Conservation (phyloP, 2,888 invertebrate genomes). For the Petrophora chlorosata region DNA sequence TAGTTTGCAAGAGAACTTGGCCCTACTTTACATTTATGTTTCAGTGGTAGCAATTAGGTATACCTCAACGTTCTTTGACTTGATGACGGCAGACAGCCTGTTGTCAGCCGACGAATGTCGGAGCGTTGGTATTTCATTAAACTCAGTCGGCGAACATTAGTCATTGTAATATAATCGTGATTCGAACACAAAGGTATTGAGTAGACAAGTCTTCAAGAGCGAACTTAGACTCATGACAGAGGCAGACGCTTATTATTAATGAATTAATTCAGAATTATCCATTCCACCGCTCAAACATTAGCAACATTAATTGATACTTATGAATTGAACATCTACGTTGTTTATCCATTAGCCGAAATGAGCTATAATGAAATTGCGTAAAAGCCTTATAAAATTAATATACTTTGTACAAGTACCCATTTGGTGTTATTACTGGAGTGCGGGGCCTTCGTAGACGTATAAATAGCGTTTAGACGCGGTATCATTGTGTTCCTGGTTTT, state of each 20-base stretch:
- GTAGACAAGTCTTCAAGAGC: not conserved
- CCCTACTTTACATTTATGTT: no score
- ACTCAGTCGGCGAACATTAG: conserved; percentile 7
- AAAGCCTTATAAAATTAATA: conserved; percentile 16
- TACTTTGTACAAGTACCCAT: conserved; percentile 5
- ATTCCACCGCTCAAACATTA: conserved; percentile 27
- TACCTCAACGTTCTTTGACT: not conserved
- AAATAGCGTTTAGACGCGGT: not conserved
- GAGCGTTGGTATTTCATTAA: conserved; percentile 23
- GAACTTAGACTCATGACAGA: conserved; percentile 5
- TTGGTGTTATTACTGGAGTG: conserved; percentile 8
- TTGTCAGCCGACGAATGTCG: conserved; percentile 6
- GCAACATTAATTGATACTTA: conserved; percentile 27
- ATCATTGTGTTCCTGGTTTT: no score
- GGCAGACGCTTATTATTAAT: conserved; percentile 18
- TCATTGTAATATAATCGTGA: conserved; percentile 6
- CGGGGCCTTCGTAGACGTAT: not conserved
- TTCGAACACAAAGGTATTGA: conserved; percentile 10
- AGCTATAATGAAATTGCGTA: conserved; percentile 10
- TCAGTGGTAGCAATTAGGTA: no score
- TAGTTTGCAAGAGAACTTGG: no score
- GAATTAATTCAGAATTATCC: conserved; percentile 23
- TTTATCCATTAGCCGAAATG: conserved; percentile 30
- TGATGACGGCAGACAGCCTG: not conserved
- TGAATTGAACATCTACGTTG: conserved; percentile 28